Conservation (phyloP, 2,797 vertebrate species). For the Chelon auratus region DNA sequence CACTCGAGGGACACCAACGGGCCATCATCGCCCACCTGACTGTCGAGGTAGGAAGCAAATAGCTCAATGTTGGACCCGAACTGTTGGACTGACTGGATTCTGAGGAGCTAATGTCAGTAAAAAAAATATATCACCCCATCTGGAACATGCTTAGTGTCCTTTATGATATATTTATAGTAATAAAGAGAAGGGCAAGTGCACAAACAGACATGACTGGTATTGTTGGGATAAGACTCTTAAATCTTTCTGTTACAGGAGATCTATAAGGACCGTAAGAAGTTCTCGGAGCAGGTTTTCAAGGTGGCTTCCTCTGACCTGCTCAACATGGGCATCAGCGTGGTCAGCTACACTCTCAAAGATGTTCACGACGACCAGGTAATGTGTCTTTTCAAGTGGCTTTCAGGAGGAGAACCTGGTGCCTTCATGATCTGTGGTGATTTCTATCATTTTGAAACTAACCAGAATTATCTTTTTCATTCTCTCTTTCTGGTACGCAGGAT, state of each 20-base stretch:
- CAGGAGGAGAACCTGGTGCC: neutral
- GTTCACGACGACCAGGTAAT: slow-evolving; percentile 93
- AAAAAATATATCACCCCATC: neutral
- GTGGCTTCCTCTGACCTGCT: slow-evolving; percentile 95
- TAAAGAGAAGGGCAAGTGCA: neutral
- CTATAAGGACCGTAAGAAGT: slow-evolving; percentile 96
- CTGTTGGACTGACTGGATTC: neutral
- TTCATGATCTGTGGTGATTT: neutral
- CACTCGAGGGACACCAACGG: slow-evolving; percentile 93
- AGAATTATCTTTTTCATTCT: neutral
- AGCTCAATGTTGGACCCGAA: no score
- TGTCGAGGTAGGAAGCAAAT: slow-evolving; percentile 84
- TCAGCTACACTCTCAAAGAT: slow-evolving; percentile 95
- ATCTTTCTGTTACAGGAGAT: slow-evolving; percentile 85
- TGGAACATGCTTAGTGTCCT: neutral
- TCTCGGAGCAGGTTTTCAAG: slow-evolving; percentile 94
- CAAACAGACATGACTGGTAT: neutral
- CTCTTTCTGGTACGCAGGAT: slow-evolving; percentile 77
- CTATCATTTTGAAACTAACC: rapidly evolving
- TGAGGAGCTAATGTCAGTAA: neutral
- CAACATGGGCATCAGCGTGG: slow-evolving; percentile 96
- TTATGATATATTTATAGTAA: neutral
- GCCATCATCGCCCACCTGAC: slow-evolving; percentile 97
- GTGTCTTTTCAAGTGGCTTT: neutral
- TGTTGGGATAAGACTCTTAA: neutral